Evolutionary conservation across 2,888 invertebrate genomes (phyloP), one percentile per base, ranked within the genome.

Genomic region (Argynnis bischoffii): DNA sequence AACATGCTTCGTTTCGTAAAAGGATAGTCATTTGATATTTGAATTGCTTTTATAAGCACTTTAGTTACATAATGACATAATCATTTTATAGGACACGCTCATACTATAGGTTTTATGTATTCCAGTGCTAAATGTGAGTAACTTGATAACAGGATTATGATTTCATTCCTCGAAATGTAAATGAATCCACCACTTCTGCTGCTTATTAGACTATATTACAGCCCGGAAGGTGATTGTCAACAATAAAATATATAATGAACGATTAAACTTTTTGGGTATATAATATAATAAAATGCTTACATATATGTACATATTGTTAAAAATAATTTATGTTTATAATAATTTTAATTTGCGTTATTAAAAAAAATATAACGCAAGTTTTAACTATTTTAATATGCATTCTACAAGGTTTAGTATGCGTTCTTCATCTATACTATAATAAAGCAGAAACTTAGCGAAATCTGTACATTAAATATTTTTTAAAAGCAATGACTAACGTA

Each of bases 1-100:
- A 57, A 16, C 6, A 16, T 15, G 35, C 35, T 16, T 0, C 41
- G 8, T 41, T 55, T 55, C 35, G n/a, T n/a, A 35, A 16, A 16
- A 18, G 8, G 14, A 18, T 41, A 14, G 57, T 57, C 15, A 47
- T 47, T 47, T 18, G 57, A 57, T 15, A 15, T 47, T 35, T 1
- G 35, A 15, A 8, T n/a, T 47, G 11, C 8, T 26, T 47, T 47
- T 57, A 56, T 14, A 21, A 46, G 41, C 21, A 46, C 8, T 21
- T 46, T 56, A 8, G 26, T 57, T 15, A 47, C 56, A 15, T 21
- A 57, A n/a, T 57, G n/a, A 47, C 57, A 56, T 15, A 57, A 47
- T 26, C 18, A 47, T 47, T 47, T 57, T 1, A 47, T 26, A 57
- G 5, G 21, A 47, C 21, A 47, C 18, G 14, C 21, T 26, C 11